phyloP scores from a whole-genome alignment of 2,888 invertebrate species.

The Phanerotoma sp. region DNA sequence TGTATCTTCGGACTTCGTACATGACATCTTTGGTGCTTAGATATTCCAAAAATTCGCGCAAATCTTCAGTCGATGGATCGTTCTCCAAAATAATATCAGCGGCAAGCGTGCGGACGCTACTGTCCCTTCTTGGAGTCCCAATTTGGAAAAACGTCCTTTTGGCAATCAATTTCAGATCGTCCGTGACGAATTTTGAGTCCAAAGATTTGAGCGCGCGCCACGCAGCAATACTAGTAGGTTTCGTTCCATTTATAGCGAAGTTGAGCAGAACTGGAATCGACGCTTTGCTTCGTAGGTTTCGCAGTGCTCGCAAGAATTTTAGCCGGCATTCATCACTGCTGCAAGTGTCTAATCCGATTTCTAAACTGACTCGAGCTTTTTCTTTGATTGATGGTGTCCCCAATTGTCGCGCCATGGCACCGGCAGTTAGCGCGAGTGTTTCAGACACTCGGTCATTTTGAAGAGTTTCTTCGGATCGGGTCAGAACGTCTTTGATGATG shows the following conservation, averaged over 20 bases:
- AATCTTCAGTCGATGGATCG: conserved; percentile 60
- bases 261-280: conserved; percentile 65
- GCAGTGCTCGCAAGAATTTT: conserved; percentile 67
- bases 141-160: conserved; percentile 65
- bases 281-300: conserved; percentile 66
- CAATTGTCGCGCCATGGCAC: conserved; percentile 62
- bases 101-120: conserved; percentile 70
- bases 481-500: conserved; percentile 60
- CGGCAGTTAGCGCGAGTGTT: conserved; percentile 67
- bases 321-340: conserved; percentile 62
- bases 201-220: conserved; percentile 68
- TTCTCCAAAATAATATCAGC: conserved; percentile 69
- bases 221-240: conserved; percentile 65
- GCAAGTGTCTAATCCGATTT: conserved; percentile 60
- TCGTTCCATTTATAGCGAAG: conserved; percentile 59
- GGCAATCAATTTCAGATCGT: conserved; percentile 58
- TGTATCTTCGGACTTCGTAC: conserved; percentile 68
- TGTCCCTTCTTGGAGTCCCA: conserved; percentile 60
- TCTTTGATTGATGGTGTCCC: conserved; percentile 41
- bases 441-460: conserved; percentile 66
- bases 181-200: conserved; percentile 50
- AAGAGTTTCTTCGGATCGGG: conserved; percentile 57
- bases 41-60: conserved; percentile 61
- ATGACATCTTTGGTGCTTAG: conserved; percentile 59
- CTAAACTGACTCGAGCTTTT: conserved; percentile 48